Conservation (phyloP, 2,113 vertebrate species). For the Picathartes gymnocephalus region DNA sequence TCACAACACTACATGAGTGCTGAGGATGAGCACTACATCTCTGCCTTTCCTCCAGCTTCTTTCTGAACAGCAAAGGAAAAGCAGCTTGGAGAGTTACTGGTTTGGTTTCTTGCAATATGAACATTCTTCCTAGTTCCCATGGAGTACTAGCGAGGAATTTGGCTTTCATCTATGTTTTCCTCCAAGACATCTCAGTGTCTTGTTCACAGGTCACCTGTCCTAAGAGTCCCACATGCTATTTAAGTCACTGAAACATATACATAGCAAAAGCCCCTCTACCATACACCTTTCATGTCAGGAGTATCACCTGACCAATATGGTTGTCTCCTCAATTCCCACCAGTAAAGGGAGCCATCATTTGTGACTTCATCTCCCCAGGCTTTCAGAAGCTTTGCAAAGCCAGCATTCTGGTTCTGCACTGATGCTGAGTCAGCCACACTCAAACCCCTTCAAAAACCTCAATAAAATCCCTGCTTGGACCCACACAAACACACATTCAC, state of each 20-base stretch:
- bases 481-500: not conserved
- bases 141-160: not conserved
- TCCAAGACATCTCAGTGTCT: not conserved
- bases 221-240: not conserved
- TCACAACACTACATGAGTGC: not conserved
- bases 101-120: fast-evolving
- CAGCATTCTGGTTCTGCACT: not conserved
- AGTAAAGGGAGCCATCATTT: not conserved
- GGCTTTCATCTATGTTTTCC: not conserved
- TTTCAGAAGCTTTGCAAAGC: not conserved
- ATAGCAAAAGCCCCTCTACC: not conserved
- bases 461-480: not conserved
- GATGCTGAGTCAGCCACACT: not conserved
- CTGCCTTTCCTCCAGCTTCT: not conserved
- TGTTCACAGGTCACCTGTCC: not conserved
- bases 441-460: not conserved
- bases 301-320: not conserved
- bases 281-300: not conserved
- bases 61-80: not conserved
- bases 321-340: not conserved
- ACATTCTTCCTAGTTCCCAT: not conserved
- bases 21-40: not conserved
- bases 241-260: not conserved
- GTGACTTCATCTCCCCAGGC: not conserved
- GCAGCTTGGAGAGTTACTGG: not conserved